Evolutionary conservation across 2,888 invertebrate species (phyloP), one percentile per base, ranked within the genome.

Genomic region (Acrobasis repandana): DNA sequence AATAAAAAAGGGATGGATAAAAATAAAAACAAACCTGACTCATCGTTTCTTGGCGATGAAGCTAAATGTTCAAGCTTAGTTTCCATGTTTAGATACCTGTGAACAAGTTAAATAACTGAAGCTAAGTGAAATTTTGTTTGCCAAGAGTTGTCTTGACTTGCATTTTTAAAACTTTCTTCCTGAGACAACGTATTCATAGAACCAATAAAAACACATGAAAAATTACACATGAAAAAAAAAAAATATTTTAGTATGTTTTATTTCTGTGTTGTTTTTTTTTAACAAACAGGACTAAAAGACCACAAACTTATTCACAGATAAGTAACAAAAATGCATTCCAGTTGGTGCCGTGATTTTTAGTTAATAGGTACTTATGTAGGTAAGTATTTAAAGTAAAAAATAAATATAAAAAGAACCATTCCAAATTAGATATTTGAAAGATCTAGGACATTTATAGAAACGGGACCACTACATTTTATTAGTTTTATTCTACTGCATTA

Each of bases 51-150:
- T 69, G 90, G 85, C 69, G 89, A 82, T 77, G 86, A 75, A 76
- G 86, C 79, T 70, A 76, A 79, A 73, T 86, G 89, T 80, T 84
- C 86, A 79, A 83, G 75, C 78, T 87, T 88, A 77, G 90, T 85
- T 72, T 83, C 91, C 91, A 92, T 92, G 76, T 75, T 80, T 77
- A 61, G 69, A 80, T 80, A 90, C 90, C 91, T 92, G 91, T 79
- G 84, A 88, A 86, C 82, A 89, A 90, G 78, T 79, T 74, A 75
- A 77, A 75, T 67, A 59, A 63, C 67, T 65, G 51, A 28, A 28
- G 38, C 34, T 54, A 18, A 20, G 38, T 54, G 28, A 15, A 38
- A 38, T 11, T 38, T 38, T 38, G 38, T 54, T 28, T n/a, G 58
- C 43, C 43, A 43, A 43, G 43, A 43, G 38, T 10, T n/a, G 5